These are phyloP conservation scores for Eutolmus rufibarbis DNA, from an alignment of 2,888 invertebrate genomes.

Conservation along the genomic window DNA sequence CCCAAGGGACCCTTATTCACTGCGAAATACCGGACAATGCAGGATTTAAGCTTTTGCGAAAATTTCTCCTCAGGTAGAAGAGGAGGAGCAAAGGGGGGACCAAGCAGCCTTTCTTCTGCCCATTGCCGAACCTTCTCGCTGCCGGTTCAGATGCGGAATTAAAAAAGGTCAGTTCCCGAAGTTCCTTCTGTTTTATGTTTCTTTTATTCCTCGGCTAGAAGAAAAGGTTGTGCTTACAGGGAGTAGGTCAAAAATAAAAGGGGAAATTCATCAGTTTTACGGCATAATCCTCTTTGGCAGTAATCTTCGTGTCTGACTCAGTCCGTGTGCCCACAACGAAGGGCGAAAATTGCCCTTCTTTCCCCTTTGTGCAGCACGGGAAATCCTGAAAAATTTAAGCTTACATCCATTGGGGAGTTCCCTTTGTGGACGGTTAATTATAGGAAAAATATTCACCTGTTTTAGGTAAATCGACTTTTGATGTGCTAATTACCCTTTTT, in stretches of 20 bases:
- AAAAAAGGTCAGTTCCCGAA: constrained; percentile 5
- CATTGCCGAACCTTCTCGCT: neutral
- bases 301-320: neutral
- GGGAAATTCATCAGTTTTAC: neutral
- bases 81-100: neutral
- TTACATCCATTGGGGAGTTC: neutral
- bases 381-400: neutral
- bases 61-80: neutral
- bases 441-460: neutral
- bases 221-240: neutral
- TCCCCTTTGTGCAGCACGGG: neutral
- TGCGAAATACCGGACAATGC: constrained; percentile 11
- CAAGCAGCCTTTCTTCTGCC: neutral
- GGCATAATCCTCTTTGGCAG: neutral
- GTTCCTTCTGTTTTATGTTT: neutral
- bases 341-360: neutral
- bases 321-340: neutral
- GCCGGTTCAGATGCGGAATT: neutral
- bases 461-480: constrained; percentile 15
- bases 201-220: neutral
- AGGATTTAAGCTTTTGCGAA: constrained; percentile 14
- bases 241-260: neutral
- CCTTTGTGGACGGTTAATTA: neutral
- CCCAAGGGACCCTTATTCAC: constrained; percentile 3
- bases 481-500: constrained; percentile 23